A percentile compares a stretch with the other conserved stretches of the same genome.
These are phyloP conservation scores for Aspidiotus destructor DNA, from an alignment of 2,888 invertebrate species.

Conservation along the genomic window DNA sequence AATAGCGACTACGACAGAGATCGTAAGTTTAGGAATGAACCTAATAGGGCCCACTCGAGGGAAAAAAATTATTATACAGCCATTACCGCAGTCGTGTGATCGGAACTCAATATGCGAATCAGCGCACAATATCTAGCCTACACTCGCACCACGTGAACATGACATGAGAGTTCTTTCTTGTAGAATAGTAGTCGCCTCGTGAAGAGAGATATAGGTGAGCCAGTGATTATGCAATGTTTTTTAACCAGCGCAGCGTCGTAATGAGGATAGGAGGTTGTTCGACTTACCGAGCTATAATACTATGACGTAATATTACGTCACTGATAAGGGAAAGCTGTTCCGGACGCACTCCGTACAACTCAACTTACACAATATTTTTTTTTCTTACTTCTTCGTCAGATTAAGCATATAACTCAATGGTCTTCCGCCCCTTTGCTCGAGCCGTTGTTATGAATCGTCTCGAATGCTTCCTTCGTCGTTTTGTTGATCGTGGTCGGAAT, in stretches of 20 bases:
- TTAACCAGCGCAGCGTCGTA: slow-evolving; percentile 20
- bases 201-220: slow-evolving; percentile 31
- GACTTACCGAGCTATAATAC: slow-evolving; percentile 31
- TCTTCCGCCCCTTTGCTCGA: slow-evolving; percentile 25
- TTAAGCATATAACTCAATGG: slow-evolving; percentile 17
- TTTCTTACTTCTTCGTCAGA: slow-evolving; percentile 13
- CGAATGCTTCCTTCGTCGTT: no score
- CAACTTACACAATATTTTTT: slow-evolving; percentile 1
- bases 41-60: no score
- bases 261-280: slow-evolving; percentile 33
- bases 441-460: neutral
- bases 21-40: no score
- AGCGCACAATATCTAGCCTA: no score
- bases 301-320: slow-evolving; percentile 32
- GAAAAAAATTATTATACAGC: no score
- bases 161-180: slow-evolving; percentile 5
- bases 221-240: slow-evolving; percentile 27
- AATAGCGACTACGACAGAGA: no score
- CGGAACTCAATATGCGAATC: no score
- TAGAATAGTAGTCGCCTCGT: slow-evolving; percentile 20
- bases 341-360: slow-evolving; percentile 31
- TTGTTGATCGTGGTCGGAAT: no score
- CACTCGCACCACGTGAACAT: no score
- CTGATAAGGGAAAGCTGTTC: slow-evolving; percentile 32
- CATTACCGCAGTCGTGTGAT: no score